Conservation (phyloP, 1,140 invertebrate species). For the Papilio polytes region DNA sequence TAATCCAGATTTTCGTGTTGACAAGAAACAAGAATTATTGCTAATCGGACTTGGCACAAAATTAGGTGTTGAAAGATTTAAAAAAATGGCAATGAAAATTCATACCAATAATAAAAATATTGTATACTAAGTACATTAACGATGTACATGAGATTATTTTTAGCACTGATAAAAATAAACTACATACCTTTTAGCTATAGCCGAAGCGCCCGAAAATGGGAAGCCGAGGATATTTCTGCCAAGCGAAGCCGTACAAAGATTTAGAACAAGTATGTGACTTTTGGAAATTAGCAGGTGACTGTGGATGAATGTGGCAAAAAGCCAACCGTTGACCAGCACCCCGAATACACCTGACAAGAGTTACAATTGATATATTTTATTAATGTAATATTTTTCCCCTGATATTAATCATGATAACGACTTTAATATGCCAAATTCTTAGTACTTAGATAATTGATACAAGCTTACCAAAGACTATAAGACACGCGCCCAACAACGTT, state of each 20-base stretch:
- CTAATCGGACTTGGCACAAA: constrained; percentile 7
- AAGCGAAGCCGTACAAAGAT: constrained; percentile 80
- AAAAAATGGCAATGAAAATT: constrained; percentile 24
- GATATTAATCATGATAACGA: not conserved
- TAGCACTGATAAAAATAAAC: not conserved
- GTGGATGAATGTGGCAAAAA: constrained; percentile 81
- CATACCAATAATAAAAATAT: not conserved
- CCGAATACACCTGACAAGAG: constrained; percentile 77
- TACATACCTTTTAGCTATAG: constrained; percentile 78
- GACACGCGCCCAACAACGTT: constrained; percentile 78
- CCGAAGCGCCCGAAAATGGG: constrained; percentile 82
- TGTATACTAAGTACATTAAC: not conserved
- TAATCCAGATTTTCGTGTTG: not conserved
- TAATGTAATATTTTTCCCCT: not conserved
- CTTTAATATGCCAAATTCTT: not conserved
- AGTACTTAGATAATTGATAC: not conserved
- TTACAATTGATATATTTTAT: constrained; percentile 42
- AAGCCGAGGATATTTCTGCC: constrained; percentile 81
- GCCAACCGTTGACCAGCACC: constrained; percentile 82
- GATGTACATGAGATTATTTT: not conserved
- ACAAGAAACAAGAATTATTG: constrained; percentile 4
- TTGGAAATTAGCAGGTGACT: constrained; percentile 81
- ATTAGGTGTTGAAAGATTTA: not conserved
- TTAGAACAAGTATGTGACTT: constrained; percentile 81
- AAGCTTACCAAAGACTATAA: constrained; percentile 81